Evolutionary conservation across 53 echinoderm and acorn worm species (phyloP).

Genomic region (Zoroaster sp.): DNA sequence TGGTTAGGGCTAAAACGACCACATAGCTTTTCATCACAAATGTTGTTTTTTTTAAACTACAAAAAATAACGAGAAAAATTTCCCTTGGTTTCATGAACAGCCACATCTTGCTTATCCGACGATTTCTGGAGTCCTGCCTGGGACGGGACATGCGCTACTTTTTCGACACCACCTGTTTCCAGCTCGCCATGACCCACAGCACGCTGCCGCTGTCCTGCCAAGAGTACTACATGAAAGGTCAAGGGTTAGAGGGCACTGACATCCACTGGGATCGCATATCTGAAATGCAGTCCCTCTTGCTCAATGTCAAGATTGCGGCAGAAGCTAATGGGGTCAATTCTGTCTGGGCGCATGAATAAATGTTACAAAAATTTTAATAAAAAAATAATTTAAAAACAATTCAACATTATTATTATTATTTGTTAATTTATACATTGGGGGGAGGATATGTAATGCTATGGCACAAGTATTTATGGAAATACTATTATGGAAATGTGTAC

Average conservation of each 20-base stretch:
- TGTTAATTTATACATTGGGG: no score
- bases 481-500: no score
- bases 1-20: no score
- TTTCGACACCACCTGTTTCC: slow-evolving; percentile 89
- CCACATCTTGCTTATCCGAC: slow-evolving; percentile 81
- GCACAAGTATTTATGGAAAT: no score
- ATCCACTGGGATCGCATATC: slow-evolving; percentile 4
- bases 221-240: slow-evolving; percentile 71
- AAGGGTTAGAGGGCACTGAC: slow-evolving; percentile 67
- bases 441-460: no score
- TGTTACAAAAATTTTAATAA: background rate
- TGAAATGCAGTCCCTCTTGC: background rate
- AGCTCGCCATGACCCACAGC: slow-evolving; percentile 73
- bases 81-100: no score
- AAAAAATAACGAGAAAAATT: no score
- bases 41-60: no score
- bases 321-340: background rate
- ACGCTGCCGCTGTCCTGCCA: slow-evolving; percentile 73
- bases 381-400: background rate
- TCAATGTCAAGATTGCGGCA: background rate
- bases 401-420: no score
- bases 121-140: slow-evolving; percentile 79
- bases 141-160: slow-evolving; percentile 81
- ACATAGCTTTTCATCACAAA: no score
- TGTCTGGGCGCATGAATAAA: background rate